Percentiles rank a stretch among this genome's conserved stretches.
Evolutionary conservation across 1,140 invertebrate species (phyloP).

Genomic region (Proctacanthus coquilletti): DNA sequence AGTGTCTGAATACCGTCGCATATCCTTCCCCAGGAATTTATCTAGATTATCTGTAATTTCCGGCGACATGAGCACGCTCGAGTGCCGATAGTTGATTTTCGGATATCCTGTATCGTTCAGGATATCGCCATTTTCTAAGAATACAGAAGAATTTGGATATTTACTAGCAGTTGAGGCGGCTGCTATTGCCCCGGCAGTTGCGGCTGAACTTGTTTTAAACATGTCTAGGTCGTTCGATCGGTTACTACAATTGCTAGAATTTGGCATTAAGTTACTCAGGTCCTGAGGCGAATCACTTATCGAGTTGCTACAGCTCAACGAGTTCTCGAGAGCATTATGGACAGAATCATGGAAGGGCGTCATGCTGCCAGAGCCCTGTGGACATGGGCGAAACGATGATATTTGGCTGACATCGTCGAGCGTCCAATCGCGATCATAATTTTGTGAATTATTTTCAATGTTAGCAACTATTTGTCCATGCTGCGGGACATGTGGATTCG

Average conservation of each 20-base stretch:
- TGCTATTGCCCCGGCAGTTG: conserved; percentile 2
- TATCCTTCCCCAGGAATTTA: conserved; percentile 14
- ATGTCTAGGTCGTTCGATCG: not conserved
- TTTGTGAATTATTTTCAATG: conserved; percentile 39
- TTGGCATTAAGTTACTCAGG: conserved; percentile 22
- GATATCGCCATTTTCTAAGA: conserved; percentile 29
- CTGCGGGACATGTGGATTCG: conserved; percentile 11
- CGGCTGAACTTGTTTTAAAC: not conserved
- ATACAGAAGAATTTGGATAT: conserved; percentile 29
- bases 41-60: conserved; percentile 14
- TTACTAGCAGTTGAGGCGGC: conserved; percentile 8
- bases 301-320: conserved; percentile 22
- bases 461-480: conserved; percentile 38
- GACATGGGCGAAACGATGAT: conserved; percentile 28
- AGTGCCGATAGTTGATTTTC: conserved; percentile 23
- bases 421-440: conserved; percentile 28
- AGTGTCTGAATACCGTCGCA: conserved; percentile 34
- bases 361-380: conserved; percentile 29
- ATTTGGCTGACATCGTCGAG: conserved; percentile 29
- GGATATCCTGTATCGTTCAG: conserved; percentile 22
- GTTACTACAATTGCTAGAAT: not conserved
- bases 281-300: conserved; percentile 25
- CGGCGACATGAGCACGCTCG: conserved; percentile 17
- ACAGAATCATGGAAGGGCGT: conserved; percentile 30
- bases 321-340: conserved; percentile 29